Base-by-base conservation (phyloP, 2,797 vertebrate species). In the Oophaga sylvatica region DNA sequence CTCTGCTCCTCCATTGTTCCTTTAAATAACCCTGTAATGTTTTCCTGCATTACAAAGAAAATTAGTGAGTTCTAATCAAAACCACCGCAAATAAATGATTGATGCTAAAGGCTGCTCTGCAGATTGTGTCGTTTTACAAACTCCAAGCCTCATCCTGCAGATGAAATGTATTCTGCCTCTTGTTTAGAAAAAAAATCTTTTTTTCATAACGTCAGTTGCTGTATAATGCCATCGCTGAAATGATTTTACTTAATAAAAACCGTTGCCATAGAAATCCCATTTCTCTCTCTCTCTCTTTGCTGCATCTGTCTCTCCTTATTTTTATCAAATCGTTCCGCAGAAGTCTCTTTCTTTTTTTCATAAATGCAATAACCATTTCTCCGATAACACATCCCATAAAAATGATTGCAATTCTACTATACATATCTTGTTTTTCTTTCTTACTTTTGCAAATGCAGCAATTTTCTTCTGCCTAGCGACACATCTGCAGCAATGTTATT, bases 181-280 rank as follows among this genome's bases (percentile, higher is more conserved):
- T 83, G 62, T 63, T 83, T 53, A 29, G 45, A 62, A 60, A 48
- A 86, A 35, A 81, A 73, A 70, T 13, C 20, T 53, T 88, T 88
- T 89, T 71, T 81, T 75, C 87, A 76, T 88, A 82, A 86, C 80
- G 80, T 83, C 84, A 86, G 84, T 83, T 48, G 80, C 88, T 89
- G 60, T 89, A 89, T 86, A 86, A 89, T 89, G 84, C 88, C 31
- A 76, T 86, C 48, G 79, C 83, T 75, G 88, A 89, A 89, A 89
- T 89, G 84, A 86, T 89, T 89, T 89, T 82, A 85, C 88, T 89
- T 89, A 89, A 89, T 89, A 89, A 89, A 89, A 89, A 62, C 88
- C 71, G 88, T 89, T 89, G 88, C 88, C 84, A 89, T 89, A 89
- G 88, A 89, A 89, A 89, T 89, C 80, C 84, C 80, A 89, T 89